Evolutionary conservation across 30 jellyfish, hydroid and myxozoan genomes (phyloP), one percentile per base, ranked within the genome.

Genomic region (Aurelia aurita): DNA sequence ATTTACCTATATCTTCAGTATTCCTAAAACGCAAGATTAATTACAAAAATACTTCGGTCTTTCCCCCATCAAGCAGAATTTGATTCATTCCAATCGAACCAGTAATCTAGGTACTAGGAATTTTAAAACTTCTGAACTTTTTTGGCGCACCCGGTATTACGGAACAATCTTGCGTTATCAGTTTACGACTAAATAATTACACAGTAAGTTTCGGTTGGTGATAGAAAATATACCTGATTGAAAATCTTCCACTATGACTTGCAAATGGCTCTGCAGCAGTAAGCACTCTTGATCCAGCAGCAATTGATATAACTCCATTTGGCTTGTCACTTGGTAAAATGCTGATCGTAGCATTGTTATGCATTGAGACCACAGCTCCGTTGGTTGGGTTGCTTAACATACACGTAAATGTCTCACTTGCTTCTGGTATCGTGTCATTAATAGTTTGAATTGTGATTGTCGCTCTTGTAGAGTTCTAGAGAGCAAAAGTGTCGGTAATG

Each of bases 281-380:
- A 0, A 81, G 45, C 15, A 28, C 59, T 27, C 98, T 77, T 8
- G 96, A 74, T 15, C 31, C 74, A 11, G 83, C 58, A 0, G 58
- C 93, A 26, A 93, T 61, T 9, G 84, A 54, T 19, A 81, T 72
- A 1, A 87, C 88, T n/a, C 98, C 98, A 61, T 83, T 65, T 12
- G 98, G 98, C 25, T 93, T 93, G 68, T 93, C 98, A 63, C 90
- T 93, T 7, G 97, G 96, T 32, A 62, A 16, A 19, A 93, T 77
- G n/a, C 88, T 82, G 49, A 93, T 75, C 1, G 68, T 64, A 15
- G 93, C 90, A 26, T 77, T 66, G 58, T 77, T 67, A 54, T 69
- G 71, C 19, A 49, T 10, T 22, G 95, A 76, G 21, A 93, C 55
- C n/a, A 45, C 79, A 32, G 85, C 98, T 12, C 80, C 93, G 69